These are phyloP conservation scores for Liopterus haemorrhoidalis DNA, from an alignment of 2,888 invertebrate species.

Conservation along the genomic window DNA sequence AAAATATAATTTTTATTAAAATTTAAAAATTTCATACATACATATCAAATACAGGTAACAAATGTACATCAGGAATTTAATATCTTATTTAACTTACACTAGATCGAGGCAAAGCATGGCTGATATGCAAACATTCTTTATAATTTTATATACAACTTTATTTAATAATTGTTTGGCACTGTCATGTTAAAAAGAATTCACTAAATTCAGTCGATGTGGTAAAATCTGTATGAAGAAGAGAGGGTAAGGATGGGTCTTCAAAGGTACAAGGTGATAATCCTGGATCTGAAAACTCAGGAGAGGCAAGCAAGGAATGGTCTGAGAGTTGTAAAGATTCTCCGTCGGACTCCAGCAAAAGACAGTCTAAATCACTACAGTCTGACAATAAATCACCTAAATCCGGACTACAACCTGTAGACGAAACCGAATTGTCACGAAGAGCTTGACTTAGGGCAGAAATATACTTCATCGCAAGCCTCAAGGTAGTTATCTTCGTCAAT, in stretches of 20 bases:
- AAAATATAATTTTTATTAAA: too few relatives aligned
- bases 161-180: constrained; percentile 2
- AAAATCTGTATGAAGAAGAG: constrained; percentile 42
- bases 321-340: constrained; percentile 53
- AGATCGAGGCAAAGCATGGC: constrained; percentile 3
- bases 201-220: constrained; percentile 42
- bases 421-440: constrained; percentile 38
- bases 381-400: constrained; percentile 29
- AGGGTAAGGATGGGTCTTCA: constrained; percentile 41
- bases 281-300: constrained; percentile 45
- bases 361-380: constrained; percentile 44
- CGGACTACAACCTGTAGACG: constrained; percentile 23
- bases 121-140: constrained; percentile 5
- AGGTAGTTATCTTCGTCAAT: constrained; percentile 82
- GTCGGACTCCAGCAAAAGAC: constrained; percentile 53
- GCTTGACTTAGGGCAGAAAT: constrained; percentile 70
- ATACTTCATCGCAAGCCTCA: constrained; percentile 82
- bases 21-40: too few relatives aligned
- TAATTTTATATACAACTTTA: constrained; percentile 10
- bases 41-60: too few relatives aligned
- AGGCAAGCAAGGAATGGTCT: constrained; percentile 51
- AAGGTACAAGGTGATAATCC: constrained; percentile 53
- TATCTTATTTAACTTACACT: constrained; percentile 1
- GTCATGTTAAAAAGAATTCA: constrained; percentile 44
- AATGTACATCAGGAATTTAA: not conserved